Conservation (phyloP, 2,113 vertebrate species). For the Eretmodus cyanostictus region DNA sequence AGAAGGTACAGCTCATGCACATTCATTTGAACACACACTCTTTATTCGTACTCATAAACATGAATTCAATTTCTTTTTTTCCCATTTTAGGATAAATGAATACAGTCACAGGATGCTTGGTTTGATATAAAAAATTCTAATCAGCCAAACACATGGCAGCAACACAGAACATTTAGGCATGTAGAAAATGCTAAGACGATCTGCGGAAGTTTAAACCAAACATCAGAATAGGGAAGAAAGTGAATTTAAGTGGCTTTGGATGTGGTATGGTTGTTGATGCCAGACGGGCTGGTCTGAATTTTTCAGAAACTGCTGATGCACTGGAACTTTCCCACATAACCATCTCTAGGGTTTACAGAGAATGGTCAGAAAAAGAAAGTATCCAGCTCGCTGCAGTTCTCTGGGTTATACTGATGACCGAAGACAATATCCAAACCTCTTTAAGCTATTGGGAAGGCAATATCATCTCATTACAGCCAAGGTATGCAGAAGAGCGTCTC, state of each 20-base stretch:
- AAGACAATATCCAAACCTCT: accelerated
- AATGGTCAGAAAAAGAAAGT: background rate
- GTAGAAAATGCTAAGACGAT: background rate
- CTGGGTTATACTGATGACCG: background rate
- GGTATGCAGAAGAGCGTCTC: background rate
- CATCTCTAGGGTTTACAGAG: background rate
- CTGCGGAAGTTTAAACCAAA: background rate
- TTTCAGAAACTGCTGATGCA: background rate
- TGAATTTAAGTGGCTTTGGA: background rate
- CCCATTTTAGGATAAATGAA: background rate
- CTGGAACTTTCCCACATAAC: background rate
- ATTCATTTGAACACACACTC: background rate
- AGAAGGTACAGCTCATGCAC: conserved; percentile 79
- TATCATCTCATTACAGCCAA: background rate
- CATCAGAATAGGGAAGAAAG: background rate
- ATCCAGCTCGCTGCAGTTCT: background rate
- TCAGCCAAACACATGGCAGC: background rate
- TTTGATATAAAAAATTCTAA: background rate
- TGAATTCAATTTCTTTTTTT: background rate
- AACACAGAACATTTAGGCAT: background rate
- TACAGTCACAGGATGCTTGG: background rate
- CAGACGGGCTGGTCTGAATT: background rate
- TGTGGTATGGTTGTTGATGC: background rate
- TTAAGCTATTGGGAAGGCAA: background rate
- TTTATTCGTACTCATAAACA: background rate